Evolutionary conservation across 2,113 vertebrate species (phyloP).

Genomic region (Anarrhichthys ocellatus): DNA sequence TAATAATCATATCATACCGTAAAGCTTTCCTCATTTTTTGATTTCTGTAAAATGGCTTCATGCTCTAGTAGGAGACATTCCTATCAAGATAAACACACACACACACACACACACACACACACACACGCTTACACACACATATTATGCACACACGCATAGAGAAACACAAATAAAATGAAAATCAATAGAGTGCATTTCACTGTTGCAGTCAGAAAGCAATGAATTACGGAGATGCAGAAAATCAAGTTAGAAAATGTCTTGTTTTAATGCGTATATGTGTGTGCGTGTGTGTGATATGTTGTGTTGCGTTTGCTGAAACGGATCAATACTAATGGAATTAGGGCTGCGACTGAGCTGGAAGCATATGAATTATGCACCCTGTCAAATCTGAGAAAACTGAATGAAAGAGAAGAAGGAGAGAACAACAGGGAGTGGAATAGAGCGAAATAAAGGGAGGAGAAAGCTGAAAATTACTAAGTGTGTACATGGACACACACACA

Average conservation of each 20-base stretch:
- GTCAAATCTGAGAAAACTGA: slow-evolving; percentile 87
- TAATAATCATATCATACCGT: slow-evolving; percentile 61
- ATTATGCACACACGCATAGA: slow-evolving; percentile 1
- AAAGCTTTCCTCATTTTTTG: slow-evolving; percentile 19
- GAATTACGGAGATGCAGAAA: slow-evolving; percentile 62
- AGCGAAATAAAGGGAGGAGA: slow-evolving; percentile 1
- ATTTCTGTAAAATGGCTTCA: slow-evolving; percentile 50
- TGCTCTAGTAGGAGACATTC: slow-evolving; percentile 36
- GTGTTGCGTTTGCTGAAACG: slow-evolving; percentile 59
- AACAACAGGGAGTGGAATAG: slow-evolving; percentile 72
- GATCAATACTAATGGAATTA: slow-evolving; percentile 99
- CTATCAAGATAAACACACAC: slow-evolving; percentile 13
- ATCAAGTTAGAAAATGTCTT: slow-evolving; percentile 68
- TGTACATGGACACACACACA: slow-evolving; percentile 20
- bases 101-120: slow-evolving; percentile 16
- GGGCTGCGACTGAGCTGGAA: slow-evolving; percentile 86
- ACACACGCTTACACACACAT: slow-evolving; percentile 14
- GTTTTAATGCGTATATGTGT: slow-evolving; percentile 29
- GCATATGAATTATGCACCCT: slow-evolving; percentile 96
- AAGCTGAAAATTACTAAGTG: slow-evolving; percentile 16
- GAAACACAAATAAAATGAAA: slow-evolving; percentile 60
- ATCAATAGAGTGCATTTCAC: slow-evolving; percentile 64
- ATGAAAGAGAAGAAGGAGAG: slow-evolving; percentile 33
- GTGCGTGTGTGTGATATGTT: slow-evolving; percentile 8
- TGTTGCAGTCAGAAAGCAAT: slow-evolving; percentile 54